Evolutionary conservation across 2,888 invertebrate species (phyloP).

Genomic region (Coelogynopora nodosa): DNA sequence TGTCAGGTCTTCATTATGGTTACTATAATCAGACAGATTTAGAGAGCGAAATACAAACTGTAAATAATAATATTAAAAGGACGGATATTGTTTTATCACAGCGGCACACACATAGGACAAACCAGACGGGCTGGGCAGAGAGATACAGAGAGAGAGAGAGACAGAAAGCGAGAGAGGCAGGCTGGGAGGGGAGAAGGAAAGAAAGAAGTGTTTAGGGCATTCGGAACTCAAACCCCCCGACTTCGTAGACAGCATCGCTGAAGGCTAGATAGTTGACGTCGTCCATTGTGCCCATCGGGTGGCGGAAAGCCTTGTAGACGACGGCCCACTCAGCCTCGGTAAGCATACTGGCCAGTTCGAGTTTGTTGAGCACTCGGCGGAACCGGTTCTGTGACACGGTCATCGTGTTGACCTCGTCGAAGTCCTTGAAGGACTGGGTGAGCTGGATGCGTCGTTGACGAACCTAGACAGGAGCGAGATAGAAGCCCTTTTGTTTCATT

Average conservation of each 20-base stretch:
- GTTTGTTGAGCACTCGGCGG: conserved; percentile 55
- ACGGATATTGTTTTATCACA: no score
- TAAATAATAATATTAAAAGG: no score
- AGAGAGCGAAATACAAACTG: no score
- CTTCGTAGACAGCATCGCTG: conserved; percentile 56
- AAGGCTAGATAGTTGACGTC: conserved; percentile 59
- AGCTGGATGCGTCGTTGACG: conserved; percentile 59
- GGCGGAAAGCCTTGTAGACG: conserved; percentile 58
- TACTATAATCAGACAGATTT: no score
- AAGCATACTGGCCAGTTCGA: conserved; percentile 57
- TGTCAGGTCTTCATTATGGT: no score
- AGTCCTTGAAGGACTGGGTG: conserved; percentile 61
- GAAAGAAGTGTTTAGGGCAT: conserved; percentile 52
- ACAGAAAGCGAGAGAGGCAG: no score
- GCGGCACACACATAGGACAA: no score
- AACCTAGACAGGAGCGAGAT: conserved; percentile 52
- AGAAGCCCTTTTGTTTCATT: not conserved
- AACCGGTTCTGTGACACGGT: conserved; percentile 59
- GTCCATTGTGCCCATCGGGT: conserved; percentile 55
- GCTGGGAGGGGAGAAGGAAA: no score
- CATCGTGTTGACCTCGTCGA: conserved; percentile 59
- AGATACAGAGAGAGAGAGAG: no score
- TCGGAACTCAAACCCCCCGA: conserved; percentile 55
- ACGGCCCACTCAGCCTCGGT: conserved; percentile 56
- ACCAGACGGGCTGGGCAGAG: no score